Conservation (phyloP, 2,113 vertebrate species). For the Lanius collurio region DNA sequence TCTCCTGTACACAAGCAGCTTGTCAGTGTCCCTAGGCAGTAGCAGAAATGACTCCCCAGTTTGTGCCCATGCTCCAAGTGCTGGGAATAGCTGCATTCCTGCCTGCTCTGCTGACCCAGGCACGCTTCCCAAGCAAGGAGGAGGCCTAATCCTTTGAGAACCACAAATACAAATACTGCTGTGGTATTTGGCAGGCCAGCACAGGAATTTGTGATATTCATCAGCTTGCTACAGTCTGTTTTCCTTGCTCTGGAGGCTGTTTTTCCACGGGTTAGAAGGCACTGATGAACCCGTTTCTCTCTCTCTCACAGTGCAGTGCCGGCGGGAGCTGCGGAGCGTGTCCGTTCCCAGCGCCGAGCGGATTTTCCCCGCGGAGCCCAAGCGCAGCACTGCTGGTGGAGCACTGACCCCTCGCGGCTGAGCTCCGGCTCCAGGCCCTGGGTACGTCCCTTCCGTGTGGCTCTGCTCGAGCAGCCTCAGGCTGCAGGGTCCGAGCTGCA, state of each 20-base stretch:
- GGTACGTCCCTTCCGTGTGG: rapidly evolving
- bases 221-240: not conserved
- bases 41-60: not conserved
- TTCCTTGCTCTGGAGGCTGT: not conserved
- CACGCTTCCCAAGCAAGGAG: not conserved
- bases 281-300: not conserved
- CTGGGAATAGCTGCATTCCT: not conserved
- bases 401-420: slow-evolving; percentile 6
- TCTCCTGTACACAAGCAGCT: not conserved
- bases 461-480: not conserved
- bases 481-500: not conserved
- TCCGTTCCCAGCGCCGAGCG: rapidly evolving
- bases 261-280: not conserved
- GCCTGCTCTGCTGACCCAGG: not conserved
- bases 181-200: not conserved
- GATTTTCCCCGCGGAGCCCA: not conserved
- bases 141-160: not conserved
- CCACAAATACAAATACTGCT: not conserved
- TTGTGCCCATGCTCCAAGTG: not conserved
- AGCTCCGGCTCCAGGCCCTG: not conserved
- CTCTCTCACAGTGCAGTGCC: rapidly evolving
- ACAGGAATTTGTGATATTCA: not conserved
- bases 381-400: not conserved
- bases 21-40: not conserved
- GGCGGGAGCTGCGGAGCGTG: not conserved